A percentile compares a stretch with the other conserved stretches of the same genome.
phyloP scores from a whole-genome alignment of 53 echinoderm and acorn worm genomes.

The Paelopatides confundens region DNA sequence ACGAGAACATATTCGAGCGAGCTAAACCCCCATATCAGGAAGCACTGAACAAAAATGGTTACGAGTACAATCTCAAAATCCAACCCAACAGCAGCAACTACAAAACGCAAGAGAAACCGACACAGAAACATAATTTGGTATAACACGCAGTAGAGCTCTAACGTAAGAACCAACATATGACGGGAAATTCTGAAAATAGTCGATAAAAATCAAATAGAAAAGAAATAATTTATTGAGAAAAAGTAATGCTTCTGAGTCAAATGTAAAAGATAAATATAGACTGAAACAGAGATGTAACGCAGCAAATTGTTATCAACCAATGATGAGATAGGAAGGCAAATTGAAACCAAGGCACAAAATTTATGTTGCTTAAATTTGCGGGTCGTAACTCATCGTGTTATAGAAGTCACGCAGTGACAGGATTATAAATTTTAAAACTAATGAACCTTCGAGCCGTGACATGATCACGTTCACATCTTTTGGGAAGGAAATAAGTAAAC shows the following conservation, averaged over 20 bases:
- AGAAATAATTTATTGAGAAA: not conserved
- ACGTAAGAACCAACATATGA: no score
- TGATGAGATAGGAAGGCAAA: conserved; percentile 26
- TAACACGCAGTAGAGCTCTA: no score
- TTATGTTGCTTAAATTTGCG: not conserved
- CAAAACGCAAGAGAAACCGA: no score
- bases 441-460: not conserved
- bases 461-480: no score
- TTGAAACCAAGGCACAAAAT: conserved; percentile 42
- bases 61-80: no score
- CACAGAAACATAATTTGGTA: no score
- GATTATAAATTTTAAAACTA: not conserved
- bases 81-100: no score
- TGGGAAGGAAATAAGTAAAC: no score
- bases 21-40: no score
- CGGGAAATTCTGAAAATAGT: no score
- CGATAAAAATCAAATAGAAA: not conserved
- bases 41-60: no score
- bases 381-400: not conserved
- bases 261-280: not conserved
- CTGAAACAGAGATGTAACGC: conserved; percentile 14
- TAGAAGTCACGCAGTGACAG: not conserved
- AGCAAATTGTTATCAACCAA: conserved; percentile 6
- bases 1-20: no score
- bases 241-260: not conserved